Evolutionary conservation across 2,888 invertebrate genomes (phyloP).

Genomic region (Epinotia demarniana): DNA sequence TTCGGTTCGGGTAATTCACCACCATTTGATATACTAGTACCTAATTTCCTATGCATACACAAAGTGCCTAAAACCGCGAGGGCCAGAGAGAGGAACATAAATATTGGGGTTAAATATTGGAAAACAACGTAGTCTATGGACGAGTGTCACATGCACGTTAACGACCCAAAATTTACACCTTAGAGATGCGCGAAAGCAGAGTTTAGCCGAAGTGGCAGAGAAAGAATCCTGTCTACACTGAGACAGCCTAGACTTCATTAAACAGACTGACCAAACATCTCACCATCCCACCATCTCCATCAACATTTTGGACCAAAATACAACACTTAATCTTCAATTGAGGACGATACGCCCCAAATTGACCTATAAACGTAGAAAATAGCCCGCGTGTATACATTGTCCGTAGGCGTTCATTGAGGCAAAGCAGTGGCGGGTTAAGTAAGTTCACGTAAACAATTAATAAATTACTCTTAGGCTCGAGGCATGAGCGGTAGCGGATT

Average conservation of each 20-base stretch:
- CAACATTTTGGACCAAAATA: neutral
- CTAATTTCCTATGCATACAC: neutral
- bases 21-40: neutral
- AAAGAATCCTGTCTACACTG: too few relatives aligned
- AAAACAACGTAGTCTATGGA: too few relatives aligned
- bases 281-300: too few relatives aligned
- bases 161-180: too few relatives aligned
- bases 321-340: conserved; percentile 8
- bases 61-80: too few relatives aligned
- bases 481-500: conserved; percentile 14
- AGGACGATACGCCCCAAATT: conserved; percentile 6
- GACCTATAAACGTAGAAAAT: conserved; percentile 35
- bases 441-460: conserved; percentile 38
- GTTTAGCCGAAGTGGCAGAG: too few relatives aligned
- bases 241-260: too few relatives aligned
- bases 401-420: conserved; percentile 29
- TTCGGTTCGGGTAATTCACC: neutral
- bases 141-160: too few relatives aligned
- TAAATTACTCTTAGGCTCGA: neutral
- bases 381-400: conserved; percentile 13
- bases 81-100: too few relatives aligned
- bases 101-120: too few relatives aligned
- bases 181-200: too few relatives aligned
- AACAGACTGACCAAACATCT: too few relatives aligned
- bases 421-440: conserved; percentile 34